Evolutionary conservation across 1,140 invertebrate species (phyloP).

Genomic region (Hirudo medicinalis): DNA sequence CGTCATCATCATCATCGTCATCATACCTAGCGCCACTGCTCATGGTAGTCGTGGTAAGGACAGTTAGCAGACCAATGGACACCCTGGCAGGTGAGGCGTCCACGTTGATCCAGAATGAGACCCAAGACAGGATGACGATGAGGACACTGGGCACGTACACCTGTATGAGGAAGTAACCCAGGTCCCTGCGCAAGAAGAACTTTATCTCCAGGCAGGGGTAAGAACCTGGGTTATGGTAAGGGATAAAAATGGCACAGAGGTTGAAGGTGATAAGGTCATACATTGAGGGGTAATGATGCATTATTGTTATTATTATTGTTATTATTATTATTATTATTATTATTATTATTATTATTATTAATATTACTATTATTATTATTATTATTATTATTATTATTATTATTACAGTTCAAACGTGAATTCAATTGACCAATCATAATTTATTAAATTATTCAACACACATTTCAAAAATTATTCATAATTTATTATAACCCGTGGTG

Average conservation of each 20-base stretch:
- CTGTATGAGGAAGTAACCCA: conserved; percentile 64
- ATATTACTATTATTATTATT: too few relatives aligned
- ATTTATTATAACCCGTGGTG: conserved; percentile 22
- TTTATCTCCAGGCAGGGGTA: conserved; percentile 49
- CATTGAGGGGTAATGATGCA: too few relatives aligned
- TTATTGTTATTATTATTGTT: too few relatives aligned
- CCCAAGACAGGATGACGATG: conserved; percentile 7
- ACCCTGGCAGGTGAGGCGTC: not conserved
- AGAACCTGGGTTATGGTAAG: not conserved
- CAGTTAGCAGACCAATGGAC: conserved; percentile 35
- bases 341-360: too few relatives aligned
- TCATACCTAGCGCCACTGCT: conserved; percentile 18
- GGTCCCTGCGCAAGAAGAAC: conserved; percentile 65
- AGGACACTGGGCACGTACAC: conserved; percentile 79
- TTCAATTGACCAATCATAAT: too few relatives aligned
- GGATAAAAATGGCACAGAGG: not conserved
- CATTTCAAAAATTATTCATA: not conserved
- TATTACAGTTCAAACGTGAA: too few relatives aligned
- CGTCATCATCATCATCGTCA: not conserved
- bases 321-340: too few relatives aligned
- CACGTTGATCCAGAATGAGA: conserved; percentile 9
- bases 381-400: too few relatives aligned
- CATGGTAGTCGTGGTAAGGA: conserved; percentile 26
- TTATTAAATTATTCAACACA: too few relatives aligned
- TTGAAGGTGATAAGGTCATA: not conserved